A percentile compares a stretch with the other conserved stretches of the same genome.
These are phyloP conservation scores for Vulpes ferrilata DNA, from an alignment of 2,113 vertebrate genomes.

Conservation along the genomic window DNA sequence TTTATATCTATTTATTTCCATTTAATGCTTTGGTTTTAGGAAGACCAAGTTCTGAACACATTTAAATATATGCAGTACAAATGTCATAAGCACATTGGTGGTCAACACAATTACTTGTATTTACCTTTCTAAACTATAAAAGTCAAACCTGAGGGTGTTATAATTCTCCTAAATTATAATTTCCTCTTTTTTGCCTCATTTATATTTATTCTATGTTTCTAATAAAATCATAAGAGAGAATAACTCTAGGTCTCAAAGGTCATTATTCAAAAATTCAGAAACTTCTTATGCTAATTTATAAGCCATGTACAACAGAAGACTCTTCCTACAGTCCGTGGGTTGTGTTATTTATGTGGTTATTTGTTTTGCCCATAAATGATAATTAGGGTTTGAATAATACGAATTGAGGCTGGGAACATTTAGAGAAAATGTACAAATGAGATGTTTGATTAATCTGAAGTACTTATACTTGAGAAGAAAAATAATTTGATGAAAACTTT, in stretches of 20 bases:
- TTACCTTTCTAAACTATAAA: not conserved
- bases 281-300: not conserved
- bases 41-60: not conserved
- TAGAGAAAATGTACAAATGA: not conserved
- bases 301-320: not conserved
- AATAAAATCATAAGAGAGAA: not conserved
- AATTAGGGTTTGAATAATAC: not conserved
- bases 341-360: not conserved
- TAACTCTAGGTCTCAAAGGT: not conserved
- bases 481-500: not conserved
- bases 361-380: not conserved
- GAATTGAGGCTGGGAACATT: not conserved
- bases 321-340: not conserved
- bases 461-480: not conserved
- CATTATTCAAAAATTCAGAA: not conserved
- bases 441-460: not conserved
- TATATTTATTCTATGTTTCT: not conserved
- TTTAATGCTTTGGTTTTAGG: not conserved
- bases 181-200: not conserved
- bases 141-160: not conserved
- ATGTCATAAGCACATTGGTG: not conserved
- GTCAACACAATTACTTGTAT: not conserved
- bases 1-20: not conserved
- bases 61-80: not conserved
- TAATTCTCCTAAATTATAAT: not conserved